Base-by-base conservation (phyloP, 2,888 invertebrate species). In the Agrotis ipsilon region DNA sequence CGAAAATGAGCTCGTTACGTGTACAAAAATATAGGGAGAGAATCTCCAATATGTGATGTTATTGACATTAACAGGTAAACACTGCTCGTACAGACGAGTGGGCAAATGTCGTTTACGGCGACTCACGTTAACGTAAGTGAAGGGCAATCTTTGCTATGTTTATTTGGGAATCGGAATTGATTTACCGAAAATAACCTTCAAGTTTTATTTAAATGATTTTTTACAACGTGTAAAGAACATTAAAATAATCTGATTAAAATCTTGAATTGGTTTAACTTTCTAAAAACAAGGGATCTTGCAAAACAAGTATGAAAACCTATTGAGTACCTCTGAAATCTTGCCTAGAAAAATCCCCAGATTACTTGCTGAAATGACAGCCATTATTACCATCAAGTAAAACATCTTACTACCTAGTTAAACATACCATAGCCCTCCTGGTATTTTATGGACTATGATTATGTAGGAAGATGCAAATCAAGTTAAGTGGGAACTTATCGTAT, bases 1-100 rank as follows among this genome's bases (percentile, higher is more conserved):
- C 85, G 78, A 87, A 86, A 89, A 89, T 87, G 87, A 87, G 88
- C 85, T 90, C 85, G 86, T 90, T 90, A 90, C 86, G 68, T 78
- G 73, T 81, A 80, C 81, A 86, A 89, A 87, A 87, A 82, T 88
- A 82, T 75, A 80, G 66, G 63, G 68, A 49, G 63, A 72, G 78
- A 86, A 86, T 84, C 83, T 84, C 58, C 82, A 82, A 86, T 79
- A 80, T 85, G 68, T 85, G 59, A 57, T 27, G 71, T 52, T 80
- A 70, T 83, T 81, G 83, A 79, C 81, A 73, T 80, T 65, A 69
- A 71, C 74, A 80, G 82, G 86, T 84, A 88, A 88, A 88, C 81
- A 86, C 72, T 74, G 72, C 65, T 63, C 59, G 43, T 60, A 59
- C 73, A 59, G 75, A 74, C 73, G 75, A 82, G 76, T 80, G 71